These are phyloP conservation scores for Trichosurus vulpecula DNA, from an alignment of 2,797 vertebrate genomes.

Conservation along the genomic window DNA sequence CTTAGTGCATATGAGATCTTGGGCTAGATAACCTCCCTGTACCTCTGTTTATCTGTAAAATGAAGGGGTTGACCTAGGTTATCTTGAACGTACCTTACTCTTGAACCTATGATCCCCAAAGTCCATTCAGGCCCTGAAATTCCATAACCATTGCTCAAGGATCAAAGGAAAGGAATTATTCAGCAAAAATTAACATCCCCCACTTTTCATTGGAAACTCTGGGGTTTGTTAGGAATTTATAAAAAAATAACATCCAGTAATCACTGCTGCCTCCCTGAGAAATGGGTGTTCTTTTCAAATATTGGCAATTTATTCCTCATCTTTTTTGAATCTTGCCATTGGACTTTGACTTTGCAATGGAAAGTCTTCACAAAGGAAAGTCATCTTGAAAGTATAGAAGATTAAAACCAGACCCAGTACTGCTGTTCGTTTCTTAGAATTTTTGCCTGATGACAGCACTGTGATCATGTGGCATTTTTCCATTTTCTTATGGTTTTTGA, in stretches of 20 bases:
- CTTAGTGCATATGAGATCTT: neutral
- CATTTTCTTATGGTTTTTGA: conserved; percentile 1
- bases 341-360: neutral
- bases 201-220: neutral
- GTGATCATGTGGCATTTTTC: conserved; percentile 14
- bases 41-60: neutral
- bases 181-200: neutral
- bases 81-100: neutral
- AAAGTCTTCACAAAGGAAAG: conserved; percentile 7
- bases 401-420: neutral
- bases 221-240: neutral
- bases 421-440: conserved; percentile 25
- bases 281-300: neutral
- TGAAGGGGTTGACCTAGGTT: neutral
- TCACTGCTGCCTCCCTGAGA: neutral
- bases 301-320: neutral
- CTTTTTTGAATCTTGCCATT: neutral
- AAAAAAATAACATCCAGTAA: neutral
- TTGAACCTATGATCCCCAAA: neutral
- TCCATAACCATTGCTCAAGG: neutral
- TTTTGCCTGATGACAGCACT: conserved; percentile 17
- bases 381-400: neutral
- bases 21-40: neutral
- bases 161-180: neutral
- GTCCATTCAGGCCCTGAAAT: neutral